These are phyloP conservation scores for Baryphthengus martii DNA, from an alignment of 2,113 vertebrate species.

Conservation along the genomic window DNA sequence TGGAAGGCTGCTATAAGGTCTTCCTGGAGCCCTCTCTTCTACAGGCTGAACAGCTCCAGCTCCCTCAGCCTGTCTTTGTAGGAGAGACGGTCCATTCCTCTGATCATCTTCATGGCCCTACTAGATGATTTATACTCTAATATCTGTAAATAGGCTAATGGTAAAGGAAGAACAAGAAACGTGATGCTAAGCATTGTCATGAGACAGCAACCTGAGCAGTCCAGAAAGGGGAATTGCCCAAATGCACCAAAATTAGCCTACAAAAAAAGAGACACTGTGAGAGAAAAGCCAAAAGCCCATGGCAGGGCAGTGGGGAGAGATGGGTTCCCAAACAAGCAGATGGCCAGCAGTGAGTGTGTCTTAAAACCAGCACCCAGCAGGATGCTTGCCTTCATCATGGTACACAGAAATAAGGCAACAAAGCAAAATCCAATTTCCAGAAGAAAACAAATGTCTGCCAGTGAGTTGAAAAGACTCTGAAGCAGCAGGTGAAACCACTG, in stretches of 20 bases:
- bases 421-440: not conserved
- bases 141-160: not conserved
- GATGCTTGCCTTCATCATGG: not conserved
- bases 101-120: not conserved
- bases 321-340: not conserved
- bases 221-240: not conserved
- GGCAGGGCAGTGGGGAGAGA: not conserved
- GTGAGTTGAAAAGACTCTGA: not conserved
- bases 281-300: not conserved
- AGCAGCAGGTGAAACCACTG: not conserved
- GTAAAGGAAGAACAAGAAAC: not conserved
- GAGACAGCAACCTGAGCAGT: not conserved
- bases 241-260: not conserved
- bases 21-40: not conserved
- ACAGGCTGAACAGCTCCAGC: not conserved
- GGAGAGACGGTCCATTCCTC: not conserved
- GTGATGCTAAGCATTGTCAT: accelerated
- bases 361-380: not conserved
- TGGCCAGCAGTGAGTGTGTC: not conserved
- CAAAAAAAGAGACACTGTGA: not conserved
- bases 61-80: not conserved
- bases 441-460: not conserved
- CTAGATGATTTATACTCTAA: not conserved
- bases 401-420: not conserved
- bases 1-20: not conserved